phyloP scores from a whole-genome alignment of 2,888 invertebrate genomes.

The Microctonus brassicae region DNA sequence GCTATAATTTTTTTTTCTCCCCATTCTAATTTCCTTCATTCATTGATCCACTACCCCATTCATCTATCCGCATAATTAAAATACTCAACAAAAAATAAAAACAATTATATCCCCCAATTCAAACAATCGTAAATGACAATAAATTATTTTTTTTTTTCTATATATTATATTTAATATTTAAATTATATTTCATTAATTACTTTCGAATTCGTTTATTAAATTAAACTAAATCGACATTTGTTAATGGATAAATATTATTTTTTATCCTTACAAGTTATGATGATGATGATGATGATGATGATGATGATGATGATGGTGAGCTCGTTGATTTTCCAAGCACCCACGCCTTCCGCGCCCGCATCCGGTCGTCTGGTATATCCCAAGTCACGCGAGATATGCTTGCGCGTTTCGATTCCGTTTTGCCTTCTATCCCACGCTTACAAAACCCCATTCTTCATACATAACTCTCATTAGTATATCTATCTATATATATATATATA shows the following conservation, averaged over 20 bases:
- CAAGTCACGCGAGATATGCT: slow-evolving; percentile 49
- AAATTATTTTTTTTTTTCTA: too few species aligned
- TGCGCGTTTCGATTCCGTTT: slow-evolving; percentile 46
- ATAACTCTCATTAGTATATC: slow-evolving; percentile 20
- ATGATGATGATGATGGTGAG: slow-evolving; percentile 35
- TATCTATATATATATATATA: too few species aligned
- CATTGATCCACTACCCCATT: too few species aligned
- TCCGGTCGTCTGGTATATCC: slow-evolving; percentile 51
- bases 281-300: background rate
- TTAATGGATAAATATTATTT: background rate
- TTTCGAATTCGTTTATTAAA: too few species aligned
- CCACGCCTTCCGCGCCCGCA: slow-evolving; percentile 51
- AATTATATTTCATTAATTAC: too few species aligned
- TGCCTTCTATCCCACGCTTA: slow-evolving; percentile 43
- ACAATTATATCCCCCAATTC: too few species aligned
- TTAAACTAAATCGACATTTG: background rate
- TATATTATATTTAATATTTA: too few species aligned
- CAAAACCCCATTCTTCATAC: slow-evolving; percentile 13
- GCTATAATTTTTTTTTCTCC: background rate
- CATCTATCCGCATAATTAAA: too few species aligned
- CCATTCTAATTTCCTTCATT: background rate
- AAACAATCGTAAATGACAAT: too few species aligned
- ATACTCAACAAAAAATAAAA: too few species aligned
- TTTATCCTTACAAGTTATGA: too few species aligned
- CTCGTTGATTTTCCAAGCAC: slow-evolving; percentile 49